A percentile compares a stretch with the other conserved stretches of the same genome.
Conservation (phyloP, 2,113 vertebrate genomes). For the Butorides virescens region DNA sequence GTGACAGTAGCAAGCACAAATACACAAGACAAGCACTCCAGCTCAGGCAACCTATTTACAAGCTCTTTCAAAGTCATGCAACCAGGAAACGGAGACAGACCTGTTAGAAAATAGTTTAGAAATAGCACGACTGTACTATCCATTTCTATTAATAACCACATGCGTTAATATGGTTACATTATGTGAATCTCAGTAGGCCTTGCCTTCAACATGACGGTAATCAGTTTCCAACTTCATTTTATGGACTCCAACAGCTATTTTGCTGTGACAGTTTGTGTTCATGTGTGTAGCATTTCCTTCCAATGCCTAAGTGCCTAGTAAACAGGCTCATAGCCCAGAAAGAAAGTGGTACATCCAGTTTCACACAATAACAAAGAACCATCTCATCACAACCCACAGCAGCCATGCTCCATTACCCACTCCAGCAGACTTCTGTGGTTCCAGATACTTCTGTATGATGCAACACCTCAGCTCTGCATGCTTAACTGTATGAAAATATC, state of each 20-base stretch:
- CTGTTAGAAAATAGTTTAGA: neutral
- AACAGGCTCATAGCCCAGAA: neutral
- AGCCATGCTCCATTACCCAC: neutral
- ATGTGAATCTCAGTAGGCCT: neutral
- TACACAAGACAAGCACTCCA: neutral
- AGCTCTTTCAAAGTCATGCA: neutral
- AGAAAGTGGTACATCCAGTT: neutral
- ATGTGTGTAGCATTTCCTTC: neutral
- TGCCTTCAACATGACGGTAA: neutral
- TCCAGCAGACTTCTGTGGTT: neutral
- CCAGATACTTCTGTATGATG: neutral
- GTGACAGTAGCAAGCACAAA: neutral
- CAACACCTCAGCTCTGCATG: neutral
- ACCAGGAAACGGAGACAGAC: neutral
- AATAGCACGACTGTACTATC: neutral
- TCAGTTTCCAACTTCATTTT: neutral
- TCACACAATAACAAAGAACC: neutral
- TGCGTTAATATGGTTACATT: accelerated
- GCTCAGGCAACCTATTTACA: neutral
- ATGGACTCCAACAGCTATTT: neutral
- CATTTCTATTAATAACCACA: neutral
- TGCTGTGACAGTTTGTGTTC: neutral
- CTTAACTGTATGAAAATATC: neutral
- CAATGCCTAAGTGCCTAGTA: neutral
- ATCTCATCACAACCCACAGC: neutral